phyloP scores from a whole-genome alignment of 2,797 vertebrate genomes.

The Anolis apletophallus region DNA sequence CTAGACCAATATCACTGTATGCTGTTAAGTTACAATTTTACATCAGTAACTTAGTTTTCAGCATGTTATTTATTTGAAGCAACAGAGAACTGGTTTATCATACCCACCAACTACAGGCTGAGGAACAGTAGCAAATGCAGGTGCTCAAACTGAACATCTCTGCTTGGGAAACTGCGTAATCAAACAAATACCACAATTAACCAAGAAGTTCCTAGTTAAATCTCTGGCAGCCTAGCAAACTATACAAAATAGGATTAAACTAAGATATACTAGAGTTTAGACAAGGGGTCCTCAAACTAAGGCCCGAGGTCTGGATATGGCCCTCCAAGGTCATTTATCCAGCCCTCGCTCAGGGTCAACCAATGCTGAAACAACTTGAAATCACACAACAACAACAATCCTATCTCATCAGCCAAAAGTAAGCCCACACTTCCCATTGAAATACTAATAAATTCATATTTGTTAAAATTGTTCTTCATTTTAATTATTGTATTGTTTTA shows the following conservation, averaged over 20 bases:
- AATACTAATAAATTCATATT: too few species aligned
- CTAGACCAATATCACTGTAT: constrained; percentile 45
- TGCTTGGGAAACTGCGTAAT: too few species aligned
- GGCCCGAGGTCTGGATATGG: too few species aligned
- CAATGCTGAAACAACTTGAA: too few species aligned
- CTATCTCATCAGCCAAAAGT: too few species aligned
- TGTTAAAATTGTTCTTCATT: too few species aligned
- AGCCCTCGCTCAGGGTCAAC: too few species aligned
- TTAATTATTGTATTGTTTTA: too few species aligned
- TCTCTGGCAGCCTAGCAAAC: neutral
- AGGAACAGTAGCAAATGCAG: constrained; percentile 52
- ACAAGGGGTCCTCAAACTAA: too few species aligned
- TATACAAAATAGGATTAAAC: neutral
- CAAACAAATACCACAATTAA: neutral
- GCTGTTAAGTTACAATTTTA: constrained; percentile 68
- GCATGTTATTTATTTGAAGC: constrained; percentile 61
- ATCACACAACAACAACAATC: too few species aligned
- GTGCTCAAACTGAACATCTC: neutral
- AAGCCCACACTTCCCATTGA: too few species aligned
- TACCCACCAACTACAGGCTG: constrained; percentile 53
- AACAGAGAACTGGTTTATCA: constrained; percentile 52
- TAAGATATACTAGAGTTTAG: neutral
- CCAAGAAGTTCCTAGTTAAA: neutral
- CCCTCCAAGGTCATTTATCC: too few species aligned
- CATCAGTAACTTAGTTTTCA: constrained; percentile 16